phyloP scores from a whole-genome alignment of 2,888 invertebrate species.

The Epistrophe grossulariae region DNA sequence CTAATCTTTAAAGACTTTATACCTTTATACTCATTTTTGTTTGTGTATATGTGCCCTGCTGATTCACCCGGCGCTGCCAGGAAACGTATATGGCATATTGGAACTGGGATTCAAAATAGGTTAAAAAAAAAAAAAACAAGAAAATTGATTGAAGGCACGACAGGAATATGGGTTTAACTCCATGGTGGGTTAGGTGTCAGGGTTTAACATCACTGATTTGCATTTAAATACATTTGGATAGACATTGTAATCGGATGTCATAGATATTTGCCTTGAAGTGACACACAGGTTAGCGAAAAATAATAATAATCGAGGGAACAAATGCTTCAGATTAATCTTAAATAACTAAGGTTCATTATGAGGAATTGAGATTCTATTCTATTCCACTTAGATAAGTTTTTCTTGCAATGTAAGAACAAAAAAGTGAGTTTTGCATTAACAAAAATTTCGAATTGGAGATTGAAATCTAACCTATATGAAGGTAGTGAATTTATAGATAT shows the following conservation, averaged over 20 bases:
- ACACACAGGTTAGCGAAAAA: conserved; percentile 35
- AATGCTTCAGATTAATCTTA: neutral
- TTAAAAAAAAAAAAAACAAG: neutral
- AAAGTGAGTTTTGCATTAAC: too few relatives aligned
- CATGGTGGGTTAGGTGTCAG: neutral
- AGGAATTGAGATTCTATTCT: too few relatives aligned
- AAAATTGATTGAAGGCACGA: neutral
- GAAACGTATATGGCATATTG: conserved; percentile 1
- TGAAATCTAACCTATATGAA: too few relatives aligned
- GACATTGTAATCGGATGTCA: conserved; percentile 50
- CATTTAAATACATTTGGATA: conserved; percentile 64
- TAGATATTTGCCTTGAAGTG: conserved; percentile 22
- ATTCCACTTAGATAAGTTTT: too few relatives aligned
- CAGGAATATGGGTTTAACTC: neutral
- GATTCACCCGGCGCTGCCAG: neutral
- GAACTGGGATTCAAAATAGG: neutral
- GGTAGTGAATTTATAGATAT: too few relatives aligned
- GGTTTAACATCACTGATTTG: conserved; percentile 49
- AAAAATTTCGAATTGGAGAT: too few relatives aligned
- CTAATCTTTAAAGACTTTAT: conserved; percentile 32
- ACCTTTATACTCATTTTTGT: neutral
- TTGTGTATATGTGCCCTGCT: neutral
- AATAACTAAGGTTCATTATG: too few relatives aligned
- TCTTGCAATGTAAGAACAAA: too few relatives aligned
- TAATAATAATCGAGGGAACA: neutral